These are phyloP conservation scores for Apis mellifera DNA, from an alignment of 1,140 invertebrate genomes.

Conservation along the genomic window Amel_HAv3.1 CM009931.2:12461501-12462000, in stretches of 20 bases:
- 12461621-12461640: not conserved
- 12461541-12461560: too few relatives aligned
- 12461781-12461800: not conserved
- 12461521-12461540: too few relatives aligned
- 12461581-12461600: too few relatives aligned
- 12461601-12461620: not conserved
- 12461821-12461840: too few relatives aligned
- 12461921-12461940: not conserved
- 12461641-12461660: too few relatives aligned
- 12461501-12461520: too few relatives aligned
- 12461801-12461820: too few relatives aligned
- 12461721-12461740: not conserved
- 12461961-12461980: not conserved
- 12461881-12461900: not conserved
- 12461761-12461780: constrained; percentile 9
- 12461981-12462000: not conserved
- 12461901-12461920: not conserved
- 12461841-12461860: too few relatives aligned
- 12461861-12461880: too few relatives aligned
- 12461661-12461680: not conserved
- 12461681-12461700: too few relatives aligned
- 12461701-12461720: not conserved
- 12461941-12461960: not conserved
- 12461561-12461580: too few relatives aligned
- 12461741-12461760: not conserved